A percentile compares a stretch with the other conserved stretches of the same genome.
Conservation (phyloP, 1,140 invertebrate species). For the Triops longicaudatus region DNA sequence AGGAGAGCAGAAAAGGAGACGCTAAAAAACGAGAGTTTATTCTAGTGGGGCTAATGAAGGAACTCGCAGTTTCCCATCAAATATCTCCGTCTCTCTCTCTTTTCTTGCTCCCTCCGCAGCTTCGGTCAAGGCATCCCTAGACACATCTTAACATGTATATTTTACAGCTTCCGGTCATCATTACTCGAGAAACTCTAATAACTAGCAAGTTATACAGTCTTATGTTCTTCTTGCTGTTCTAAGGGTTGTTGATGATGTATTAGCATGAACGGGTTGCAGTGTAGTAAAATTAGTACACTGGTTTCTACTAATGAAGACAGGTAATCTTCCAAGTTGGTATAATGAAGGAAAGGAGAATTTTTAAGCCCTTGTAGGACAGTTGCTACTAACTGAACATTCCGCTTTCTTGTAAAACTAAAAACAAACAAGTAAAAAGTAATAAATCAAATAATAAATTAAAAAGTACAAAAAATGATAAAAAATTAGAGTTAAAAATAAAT, state of each 20-base stretch:
- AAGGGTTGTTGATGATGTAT: slow-evolving; percentile 7
- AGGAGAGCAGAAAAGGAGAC: neutral
- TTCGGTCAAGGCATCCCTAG: too few species aligned
- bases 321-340: neutral
- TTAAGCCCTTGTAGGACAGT: neutral
- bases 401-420: neutral
- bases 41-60: neutral
- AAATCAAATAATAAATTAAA: too few species aligned
- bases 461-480: too few species aligned
- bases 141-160: neutral
- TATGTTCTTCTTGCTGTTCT: neutral
- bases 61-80: neutral
- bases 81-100: neutral
- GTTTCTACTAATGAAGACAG: slow-evolving; percentile 9
- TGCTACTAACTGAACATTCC: neutral
- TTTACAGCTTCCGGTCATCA: slow-evolving; percentile 9
- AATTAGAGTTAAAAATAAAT: too few species aligned
- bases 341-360: neutral
- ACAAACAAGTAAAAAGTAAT: neutral
- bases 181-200: neutral
- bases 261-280: neutral
- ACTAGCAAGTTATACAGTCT: neutral
- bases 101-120: too few species aligned
- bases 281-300: too few species aligned
- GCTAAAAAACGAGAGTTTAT: neutral